Conservation (phyloP, 92 coral and sea anemone genomes). For the Siderastrea siderea region DNA sequence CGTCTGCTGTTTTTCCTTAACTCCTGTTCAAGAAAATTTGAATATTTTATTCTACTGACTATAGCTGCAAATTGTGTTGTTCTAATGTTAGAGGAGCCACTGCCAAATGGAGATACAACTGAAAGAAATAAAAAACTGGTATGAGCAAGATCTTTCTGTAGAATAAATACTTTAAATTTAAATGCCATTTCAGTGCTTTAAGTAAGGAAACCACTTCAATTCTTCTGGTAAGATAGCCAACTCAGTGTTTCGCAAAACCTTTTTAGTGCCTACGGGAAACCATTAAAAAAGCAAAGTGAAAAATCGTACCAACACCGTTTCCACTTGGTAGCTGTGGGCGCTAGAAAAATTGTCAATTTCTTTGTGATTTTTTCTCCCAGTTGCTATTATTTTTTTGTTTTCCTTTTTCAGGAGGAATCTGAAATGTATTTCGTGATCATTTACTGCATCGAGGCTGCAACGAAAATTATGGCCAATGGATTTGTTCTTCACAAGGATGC, state of each 20-base stretch:
- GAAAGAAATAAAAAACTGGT: conserved; percentile 87
- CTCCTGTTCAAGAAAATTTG: conserved; percentile 79
- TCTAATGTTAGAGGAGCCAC: conserved; percentile 91
- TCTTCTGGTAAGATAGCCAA: background rate
- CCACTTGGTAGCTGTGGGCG: background rate
- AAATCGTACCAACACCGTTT: background rate
- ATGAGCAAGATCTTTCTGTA: conserved; percentile 33
- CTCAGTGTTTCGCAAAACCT: background rate
- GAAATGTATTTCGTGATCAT: conserved; percentile 91
- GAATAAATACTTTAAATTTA: background rate
- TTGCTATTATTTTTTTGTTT: background rate
- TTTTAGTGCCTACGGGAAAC: background rate
- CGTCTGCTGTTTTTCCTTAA: conserved; percentile 61
- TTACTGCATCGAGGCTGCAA: conserved; percentile 92
- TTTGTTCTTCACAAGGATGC: conserved; percentile 90
- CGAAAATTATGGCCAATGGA: conserved; percentile 92
- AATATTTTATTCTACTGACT: conserved; percentile 93
- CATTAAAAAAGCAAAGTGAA: background rate
- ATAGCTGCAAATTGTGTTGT: conserved; percentile 99
- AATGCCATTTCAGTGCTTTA: background rate
- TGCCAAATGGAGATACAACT: conserved; percentile 93
- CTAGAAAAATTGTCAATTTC: background rate
- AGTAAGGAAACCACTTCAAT: background rate
- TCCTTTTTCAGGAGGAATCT: conserved; percentile 82
- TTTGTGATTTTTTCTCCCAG: background rate